phyloP scores from a whole-genome alignment of 2,113 vertebrate genomes.

The Cacatua alba region DNA sequence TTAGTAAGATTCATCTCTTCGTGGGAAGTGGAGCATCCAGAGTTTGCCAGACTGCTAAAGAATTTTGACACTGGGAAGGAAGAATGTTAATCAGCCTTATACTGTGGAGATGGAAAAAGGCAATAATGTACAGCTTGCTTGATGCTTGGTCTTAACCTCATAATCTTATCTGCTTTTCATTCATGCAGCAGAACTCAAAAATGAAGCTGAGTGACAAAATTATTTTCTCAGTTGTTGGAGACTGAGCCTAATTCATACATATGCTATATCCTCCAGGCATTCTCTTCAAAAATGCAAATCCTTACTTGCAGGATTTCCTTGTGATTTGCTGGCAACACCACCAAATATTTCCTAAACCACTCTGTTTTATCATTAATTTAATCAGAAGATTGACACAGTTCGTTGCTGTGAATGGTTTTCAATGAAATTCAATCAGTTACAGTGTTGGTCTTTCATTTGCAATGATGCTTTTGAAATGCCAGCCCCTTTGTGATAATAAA shows the following conservation, averaged over 20 bases:
- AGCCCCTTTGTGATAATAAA: not conserved
- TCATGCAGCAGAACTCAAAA: constrained; percentile 11
- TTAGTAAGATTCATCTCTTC: not conserved
- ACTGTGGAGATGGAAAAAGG: not conserved
- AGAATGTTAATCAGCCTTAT: not conserved
- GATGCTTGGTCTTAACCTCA: not conserved
- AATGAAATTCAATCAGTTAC: not conserved
- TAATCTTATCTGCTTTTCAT: not conserved
- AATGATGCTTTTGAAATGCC: not conserved
- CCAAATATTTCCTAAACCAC: not conserved
- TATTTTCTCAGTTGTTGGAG: constrained; percentile 10
- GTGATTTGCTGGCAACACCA: not conserved
- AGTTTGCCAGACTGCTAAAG: not conserved
- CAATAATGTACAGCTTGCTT: not conserved
- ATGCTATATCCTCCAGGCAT: not conserved
- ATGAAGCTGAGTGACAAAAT: not conserved
- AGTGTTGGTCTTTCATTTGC: not conserved
- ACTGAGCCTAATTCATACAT: not conserved
- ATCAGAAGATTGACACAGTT: not conserved
- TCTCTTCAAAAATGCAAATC: not conserved
- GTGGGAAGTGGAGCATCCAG: not conserved
- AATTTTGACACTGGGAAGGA: not conserved
- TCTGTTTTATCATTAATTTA: not conserved
- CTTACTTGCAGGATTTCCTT: not conserved
- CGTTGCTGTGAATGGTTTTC: not conserved